Evolutionary conservation across 30 jellyfish, hydroid and myxozoan genomes (phyloP).

Genomic region (Phacellophora camtschatica): DNA sequence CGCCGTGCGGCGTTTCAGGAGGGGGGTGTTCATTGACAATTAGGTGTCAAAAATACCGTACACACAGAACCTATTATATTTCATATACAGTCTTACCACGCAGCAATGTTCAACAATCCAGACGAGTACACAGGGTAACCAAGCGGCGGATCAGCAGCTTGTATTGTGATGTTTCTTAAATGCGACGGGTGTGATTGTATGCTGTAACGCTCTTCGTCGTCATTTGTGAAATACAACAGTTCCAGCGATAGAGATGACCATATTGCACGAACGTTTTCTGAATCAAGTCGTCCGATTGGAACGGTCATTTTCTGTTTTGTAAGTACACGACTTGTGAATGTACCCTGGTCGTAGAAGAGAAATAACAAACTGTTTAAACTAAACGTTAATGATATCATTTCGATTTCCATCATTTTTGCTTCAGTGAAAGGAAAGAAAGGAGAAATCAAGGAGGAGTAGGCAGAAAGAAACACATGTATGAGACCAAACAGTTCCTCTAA

Average conservation of each 20-base stretch:
- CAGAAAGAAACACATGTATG: too few relatives aligned
- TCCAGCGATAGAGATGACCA: slow-evolving; percentile 88
- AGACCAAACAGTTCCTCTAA: too few relatives aligned
- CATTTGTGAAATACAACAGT: slow-evolving; percentile 75
- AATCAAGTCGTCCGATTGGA: slow-evolving; percentile 66
- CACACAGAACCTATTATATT: too few relatives aligned
- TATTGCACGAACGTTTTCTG: slow-evolving; percentile 61
- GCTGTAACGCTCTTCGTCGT: slow-evolving; percentile 96
- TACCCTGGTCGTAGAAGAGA: slow-evolving; percentile 46
- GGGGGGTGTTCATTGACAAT: too few relatives aligned
- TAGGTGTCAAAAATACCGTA: too few relatives aligned
- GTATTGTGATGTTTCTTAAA: slow-evolving; percentile 69
- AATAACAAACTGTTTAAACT: too few relatives aligned
- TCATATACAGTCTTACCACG: too few relatives aligned
- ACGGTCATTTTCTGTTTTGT: slow-evolving; percentile 67
- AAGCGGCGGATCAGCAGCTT: slow-evolving; percentile 94
- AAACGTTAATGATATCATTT: too few relatives aligned
- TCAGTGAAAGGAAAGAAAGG: too few relatives aligned
- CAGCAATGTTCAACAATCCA: slow-evolving; percentile 55
- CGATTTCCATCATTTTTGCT: too few relatives aligned
- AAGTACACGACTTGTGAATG: slow-evolving; percentile 75
- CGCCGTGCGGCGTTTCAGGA: too few relatives aligned
- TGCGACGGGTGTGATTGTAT: slow-evolving; percentile 85
- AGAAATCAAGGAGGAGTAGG: too few relatives aligned
- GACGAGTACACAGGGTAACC: slow-evolving; percentile 89